These are phyloP conservation scores for Bothrops jararaca DNA, from an alignment of 2,113 vertebrate species.

Conservation along the genomic window DNA sequence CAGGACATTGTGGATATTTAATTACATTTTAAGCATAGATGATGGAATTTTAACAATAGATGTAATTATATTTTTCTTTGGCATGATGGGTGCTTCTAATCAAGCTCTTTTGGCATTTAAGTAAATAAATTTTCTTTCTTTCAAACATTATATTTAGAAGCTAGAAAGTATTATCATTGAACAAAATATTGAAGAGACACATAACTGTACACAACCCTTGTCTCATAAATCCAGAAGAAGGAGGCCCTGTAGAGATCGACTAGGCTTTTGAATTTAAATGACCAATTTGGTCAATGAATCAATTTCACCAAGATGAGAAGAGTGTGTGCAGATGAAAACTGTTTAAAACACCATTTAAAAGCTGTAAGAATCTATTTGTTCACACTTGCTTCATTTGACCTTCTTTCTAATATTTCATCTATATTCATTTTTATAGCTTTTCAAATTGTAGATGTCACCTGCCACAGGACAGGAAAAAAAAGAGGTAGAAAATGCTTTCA, in stretches of 20 bases:
- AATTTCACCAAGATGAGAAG: slow-evolving; percentile 35
- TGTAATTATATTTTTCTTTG: background rate
- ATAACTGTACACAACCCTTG: background rate
- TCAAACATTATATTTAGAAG: background rate
- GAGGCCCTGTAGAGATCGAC: background rate
- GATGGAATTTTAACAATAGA: background rate
- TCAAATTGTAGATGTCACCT: slow-evolving; percentile 48
- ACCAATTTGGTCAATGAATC: slow-evolving; percentile 59
- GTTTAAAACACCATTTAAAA: slow-evolving; percentile 36
- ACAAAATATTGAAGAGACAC: slow-evolving; percentile 27
- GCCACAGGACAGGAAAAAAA: background rate
- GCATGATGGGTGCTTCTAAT: background rate
- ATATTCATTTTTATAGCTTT: slow-evolving; percentile 54
- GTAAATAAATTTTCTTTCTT: background rate
- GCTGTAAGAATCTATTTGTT: slow-evolving; percentile 42
- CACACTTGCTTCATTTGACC: slow-evolving; percentile 13
- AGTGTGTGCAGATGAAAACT: slow-evolving; percentile 15
- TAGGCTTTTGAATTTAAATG: slow-evolving; percentile 58
- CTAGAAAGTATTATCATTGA: slow-evolving; percentile 24
- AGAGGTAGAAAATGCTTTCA: background rate
- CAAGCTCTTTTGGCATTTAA: background rate
- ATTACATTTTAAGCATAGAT: background rate
- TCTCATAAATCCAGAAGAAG: slow-evolving; percentile 43
- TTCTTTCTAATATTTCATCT: slow-evolving; percentile 50
- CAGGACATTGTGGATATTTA: background rate